These are phyloP conservation scores for Parauchenoglanis punctatus DNA, from an alignment of 2,797 vertebrate genomes.

Conservation along the genomic window DNA sequence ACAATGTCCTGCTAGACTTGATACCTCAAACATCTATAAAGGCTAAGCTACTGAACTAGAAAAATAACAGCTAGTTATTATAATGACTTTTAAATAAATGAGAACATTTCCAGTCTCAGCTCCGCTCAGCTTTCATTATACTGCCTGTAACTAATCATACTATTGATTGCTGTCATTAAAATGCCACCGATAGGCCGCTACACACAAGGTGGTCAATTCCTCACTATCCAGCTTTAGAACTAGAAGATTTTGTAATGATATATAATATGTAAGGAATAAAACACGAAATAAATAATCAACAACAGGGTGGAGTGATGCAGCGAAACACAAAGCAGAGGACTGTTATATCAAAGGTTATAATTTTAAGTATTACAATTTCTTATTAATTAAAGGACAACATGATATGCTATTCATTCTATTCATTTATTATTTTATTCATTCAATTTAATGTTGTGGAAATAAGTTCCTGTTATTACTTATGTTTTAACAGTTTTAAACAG, in stretches of 20 bases:
- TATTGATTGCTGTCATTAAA: conserved; percentile 7
- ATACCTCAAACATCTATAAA: background rate
- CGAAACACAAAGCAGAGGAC: background rate
- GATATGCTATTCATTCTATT: background rate
- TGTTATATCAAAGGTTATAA: background rate
- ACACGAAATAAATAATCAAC: background rate
- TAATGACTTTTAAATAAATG: background rate
- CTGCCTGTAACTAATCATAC: background rate
- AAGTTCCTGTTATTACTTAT: background rate
- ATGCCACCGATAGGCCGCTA: background rate
- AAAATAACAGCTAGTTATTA: background rate
- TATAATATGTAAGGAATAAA: background rate
- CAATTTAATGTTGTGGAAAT: background rate
- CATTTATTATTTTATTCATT: background rate
- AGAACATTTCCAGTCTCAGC: background rate
- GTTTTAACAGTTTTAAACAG: background rate
- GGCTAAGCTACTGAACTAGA: background rate
- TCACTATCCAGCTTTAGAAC: background rate
- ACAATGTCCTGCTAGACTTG: background rate
- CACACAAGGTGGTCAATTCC: background rate
- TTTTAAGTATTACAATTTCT: background rate
- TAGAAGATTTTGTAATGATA: background rate
- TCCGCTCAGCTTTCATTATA: background rate
- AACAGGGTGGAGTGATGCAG: background rate
- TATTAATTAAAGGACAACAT: background rate